A percentile compares a stretch with the other conserved stretches of the same genome.
Conservation (phyloP, 2,888 invertebrate genomes). For the Eilema griseolum region DNA sequence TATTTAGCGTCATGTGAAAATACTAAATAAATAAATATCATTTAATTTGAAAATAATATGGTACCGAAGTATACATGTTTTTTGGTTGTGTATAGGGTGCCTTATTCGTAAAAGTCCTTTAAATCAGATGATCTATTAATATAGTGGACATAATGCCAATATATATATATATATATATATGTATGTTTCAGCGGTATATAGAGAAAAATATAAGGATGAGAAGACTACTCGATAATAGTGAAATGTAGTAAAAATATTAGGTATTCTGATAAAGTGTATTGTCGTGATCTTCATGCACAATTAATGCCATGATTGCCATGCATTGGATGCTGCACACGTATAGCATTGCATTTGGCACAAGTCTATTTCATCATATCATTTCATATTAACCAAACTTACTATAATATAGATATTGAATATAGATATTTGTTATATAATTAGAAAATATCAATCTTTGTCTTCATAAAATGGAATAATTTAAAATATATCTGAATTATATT, state of each 20-base stretch:
- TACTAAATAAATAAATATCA: not conserved
- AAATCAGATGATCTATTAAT: not conserved
- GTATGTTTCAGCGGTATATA: no score
- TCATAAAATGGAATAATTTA: not conserved
- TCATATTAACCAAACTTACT: not conserved
- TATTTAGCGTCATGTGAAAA: no score
- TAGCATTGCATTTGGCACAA: not conserved
- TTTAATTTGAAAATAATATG: not conserved
- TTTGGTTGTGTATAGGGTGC: not conserved
- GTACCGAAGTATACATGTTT: conserved; percentile 2
- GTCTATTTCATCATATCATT: not conserved
- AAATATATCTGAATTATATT: not conserved
- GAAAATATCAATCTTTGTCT: not conserved
- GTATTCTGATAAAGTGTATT: no score
- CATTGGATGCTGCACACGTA: not conserved
- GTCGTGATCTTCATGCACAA: not conserved
- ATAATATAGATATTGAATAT: not conserved
- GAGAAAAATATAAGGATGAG: no score
- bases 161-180: no score
- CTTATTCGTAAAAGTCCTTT: not conserved
- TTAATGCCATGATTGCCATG: not conserved
- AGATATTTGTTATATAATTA: not conserved
- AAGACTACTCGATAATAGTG: not conserved
- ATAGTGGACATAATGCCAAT: not conserved
- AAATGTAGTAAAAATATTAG: no score